Percentiles rank a stretch among this genome's conserved stretches.
These are phyloP conservation scores for Crenuchus spilurus DNA, from an alignment of 2,797 vertebrate species.

Conservation along the genomic window DNA sequence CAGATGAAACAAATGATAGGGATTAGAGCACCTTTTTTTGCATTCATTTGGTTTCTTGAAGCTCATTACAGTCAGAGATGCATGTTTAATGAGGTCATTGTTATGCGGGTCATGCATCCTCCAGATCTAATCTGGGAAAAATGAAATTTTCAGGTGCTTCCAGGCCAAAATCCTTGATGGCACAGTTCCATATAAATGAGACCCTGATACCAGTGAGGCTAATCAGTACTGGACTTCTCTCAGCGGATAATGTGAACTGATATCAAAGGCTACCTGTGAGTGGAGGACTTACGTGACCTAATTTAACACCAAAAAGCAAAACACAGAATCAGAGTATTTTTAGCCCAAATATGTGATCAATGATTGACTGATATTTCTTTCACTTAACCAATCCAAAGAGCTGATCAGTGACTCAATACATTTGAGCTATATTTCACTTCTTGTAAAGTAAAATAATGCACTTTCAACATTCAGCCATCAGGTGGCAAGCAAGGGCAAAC, in stretches of 20 bases:
- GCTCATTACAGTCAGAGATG: constrained; percentile 40
- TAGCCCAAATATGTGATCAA: too few species aligned
- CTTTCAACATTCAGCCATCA: too few species aligned
- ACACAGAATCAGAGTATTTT: too few species aligned
- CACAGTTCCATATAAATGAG: constrained; percentile 19
- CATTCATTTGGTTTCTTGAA: constrained; percentile 20
- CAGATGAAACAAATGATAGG: constrained; percentile 25
- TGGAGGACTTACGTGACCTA: not conserved
- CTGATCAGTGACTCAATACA: too few species aligned
- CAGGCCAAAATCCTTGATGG: constrained; percentile 14
- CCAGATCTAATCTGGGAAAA: constrained; percentile 29
- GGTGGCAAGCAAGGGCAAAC: too few species aligned
- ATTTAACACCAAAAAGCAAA: not conserved
- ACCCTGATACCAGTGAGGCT: not conserved
- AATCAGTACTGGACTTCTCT: not conserved
- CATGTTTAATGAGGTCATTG: constrained; percentile 9
- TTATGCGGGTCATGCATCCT: constrained; percentile 8
- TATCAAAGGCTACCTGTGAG: not conserved
- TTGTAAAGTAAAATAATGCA: too few species aligned
- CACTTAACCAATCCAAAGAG: too few species aligned
- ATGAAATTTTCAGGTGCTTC: constrained; percentile 21
- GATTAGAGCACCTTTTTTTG: constrained; percentile 40
- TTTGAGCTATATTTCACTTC: too few species aligned
- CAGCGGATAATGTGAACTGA: not conserved
- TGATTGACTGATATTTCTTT: too few species aligned